Conservation (phyloP, 37 sponge, comb jelly and placozoan genomes). For the Hexactinellida sp. region DNA sequence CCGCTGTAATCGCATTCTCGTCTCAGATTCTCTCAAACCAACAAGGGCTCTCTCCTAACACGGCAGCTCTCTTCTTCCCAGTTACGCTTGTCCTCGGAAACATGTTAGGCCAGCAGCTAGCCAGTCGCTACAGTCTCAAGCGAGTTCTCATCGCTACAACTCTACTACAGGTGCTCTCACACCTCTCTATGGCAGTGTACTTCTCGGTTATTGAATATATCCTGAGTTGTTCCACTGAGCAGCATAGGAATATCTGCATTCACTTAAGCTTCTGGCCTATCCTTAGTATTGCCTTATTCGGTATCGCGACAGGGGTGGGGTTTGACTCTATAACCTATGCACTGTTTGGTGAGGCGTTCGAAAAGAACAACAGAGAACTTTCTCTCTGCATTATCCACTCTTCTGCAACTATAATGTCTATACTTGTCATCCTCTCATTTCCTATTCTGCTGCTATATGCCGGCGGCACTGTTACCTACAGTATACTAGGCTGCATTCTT, state of each 20-base stretch:
- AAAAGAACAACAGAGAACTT: neutral
- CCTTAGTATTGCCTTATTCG: neutral
- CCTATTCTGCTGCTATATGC: neutral
- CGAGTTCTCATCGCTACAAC: neutral
- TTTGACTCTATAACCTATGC: neutral
- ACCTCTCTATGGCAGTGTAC: neutral
- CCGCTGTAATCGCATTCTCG: neutral
- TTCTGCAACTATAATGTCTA: neutral
- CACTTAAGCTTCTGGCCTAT: neutral
- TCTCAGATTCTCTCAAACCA: neutral
- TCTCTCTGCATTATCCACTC: neutral
- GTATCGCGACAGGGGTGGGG: neutral
- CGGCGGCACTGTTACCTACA: neutral
- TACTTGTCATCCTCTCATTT: neutral
- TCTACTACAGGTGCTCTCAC: neutral
- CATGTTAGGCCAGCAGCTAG: neutral
- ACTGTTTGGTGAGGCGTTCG: neutral
- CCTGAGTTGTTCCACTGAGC: neutral
- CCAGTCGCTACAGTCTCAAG: neutral
- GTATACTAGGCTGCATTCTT: neutral
- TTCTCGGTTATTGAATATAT: neutral
- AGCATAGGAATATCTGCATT: neutral
- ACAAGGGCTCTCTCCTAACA: constrained; percentile 2
- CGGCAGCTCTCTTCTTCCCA: neutral
- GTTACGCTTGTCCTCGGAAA: neutral